Evolutionary conservation across 2,113 vertebrate genomes (phyloP).

Genomic region (Marmota flaviventris): DNA sequence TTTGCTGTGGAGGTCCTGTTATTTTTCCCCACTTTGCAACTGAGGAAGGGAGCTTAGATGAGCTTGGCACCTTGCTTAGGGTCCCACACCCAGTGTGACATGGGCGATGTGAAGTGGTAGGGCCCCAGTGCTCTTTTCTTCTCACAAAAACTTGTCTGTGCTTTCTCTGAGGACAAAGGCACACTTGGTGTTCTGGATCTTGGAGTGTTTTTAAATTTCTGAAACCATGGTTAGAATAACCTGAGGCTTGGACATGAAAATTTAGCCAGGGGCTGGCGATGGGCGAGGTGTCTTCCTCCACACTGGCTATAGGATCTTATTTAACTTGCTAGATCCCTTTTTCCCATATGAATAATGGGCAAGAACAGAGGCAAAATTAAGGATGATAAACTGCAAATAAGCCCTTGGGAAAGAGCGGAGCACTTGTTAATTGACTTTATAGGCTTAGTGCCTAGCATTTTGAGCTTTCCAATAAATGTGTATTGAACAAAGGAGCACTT

Average conservation of each 20-base stretch:
- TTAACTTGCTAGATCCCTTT: background rate
- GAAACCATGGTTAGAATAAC: background rate
- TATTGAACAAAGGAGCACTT: slow-evolving; percentile 20
- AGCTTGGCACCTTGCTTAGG: background rate
- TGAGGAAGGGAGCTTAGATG: background rate
- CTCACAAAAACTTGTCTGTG: background rate
- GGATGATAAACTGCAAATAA: background rate
- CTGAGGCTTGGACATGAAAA: background rate
- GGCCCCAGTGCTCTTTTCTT: background rate
- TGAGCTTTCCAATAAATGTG: background rate
- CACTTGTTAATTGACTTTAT: background rate
- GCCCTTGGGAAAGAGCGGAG: background rate
- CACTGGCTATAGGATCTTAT: background rate
- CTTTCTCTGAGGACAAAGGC: background rate
- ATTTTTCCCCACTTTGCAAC: background rate
- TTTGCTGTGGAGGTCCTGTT: background rate
- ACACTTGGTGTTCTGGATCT: background rate
- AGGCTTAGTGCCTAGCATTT: background rate
- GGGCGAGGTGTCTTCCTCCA: background rate
- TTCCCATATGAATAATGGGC: background rate
- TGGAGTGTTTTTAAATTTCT: background rate
- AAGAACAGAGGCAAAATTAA: background rate
- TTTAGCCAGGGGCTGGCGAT: background rate
- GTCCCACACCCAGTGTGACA: background rate
- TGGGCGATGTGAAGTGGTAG: background rate